Percentiles rank a stretch among this genome's conserved stretches.
phyloP scores from a whole-genome alignment of 2,797 vertebrate species.

The Atherinosoma microstoma region DNA sequence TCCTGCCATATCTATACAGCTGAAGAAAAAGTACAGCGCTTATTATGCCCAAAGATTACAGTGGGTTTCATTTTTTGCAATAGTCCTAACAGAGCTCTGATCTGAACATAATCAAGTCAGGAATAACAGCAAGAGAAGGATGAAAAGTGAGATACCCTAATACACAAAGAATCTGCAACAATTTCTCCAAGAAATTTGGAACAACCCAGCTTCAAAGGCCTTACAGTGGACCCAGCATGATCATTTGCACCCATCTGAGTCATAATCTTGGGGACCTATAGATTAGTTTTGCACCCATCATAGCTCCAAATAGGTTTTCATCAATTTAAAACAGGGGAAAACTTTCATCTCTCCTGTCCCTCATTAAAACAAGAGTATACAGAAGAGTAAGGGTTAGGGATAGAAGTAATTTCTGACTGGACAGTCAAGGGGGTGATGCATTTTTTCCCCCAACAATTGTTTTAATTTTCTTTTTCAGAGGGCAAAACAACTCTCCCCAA shows the following conservation, averaged over 20 bases:
- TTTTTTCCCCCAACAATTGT: too few relatives aligned
- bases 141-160: conserved; percentile 3
- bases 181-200: background rate
- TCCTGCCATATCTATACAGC: background rate
- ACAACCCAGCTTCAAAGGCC: background rate
- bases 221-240: background rate
- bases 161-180: background rate
- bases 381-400: too few relatives aligned
- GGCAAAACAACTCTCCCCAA: background rate
- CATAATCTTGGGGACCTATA: too few relatives aligned
- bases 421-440: too few relatives aligned
- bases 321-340: too few relatives aligned
- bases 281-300: too few relatives aligned
- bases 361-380: too few relatives aligned
- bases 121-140: too few relatives aligned
- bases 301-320: too few relatives aligned
- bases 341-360: too few relatives aligned
- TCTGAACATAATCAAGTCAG: background rate
- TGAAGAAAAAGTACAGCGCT: background rate
- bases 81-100: background rate
- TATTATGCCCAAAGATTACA: background rate
- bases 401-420: too few relatives aligned
- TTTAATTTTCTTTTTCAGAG: background rate
- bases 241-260: too few relatives aligned
- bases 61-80: background rate